Base-by-base conservation (phyloP, 2,888 invertebrate genomes). In the Priocnemis perturbator region DNA sequence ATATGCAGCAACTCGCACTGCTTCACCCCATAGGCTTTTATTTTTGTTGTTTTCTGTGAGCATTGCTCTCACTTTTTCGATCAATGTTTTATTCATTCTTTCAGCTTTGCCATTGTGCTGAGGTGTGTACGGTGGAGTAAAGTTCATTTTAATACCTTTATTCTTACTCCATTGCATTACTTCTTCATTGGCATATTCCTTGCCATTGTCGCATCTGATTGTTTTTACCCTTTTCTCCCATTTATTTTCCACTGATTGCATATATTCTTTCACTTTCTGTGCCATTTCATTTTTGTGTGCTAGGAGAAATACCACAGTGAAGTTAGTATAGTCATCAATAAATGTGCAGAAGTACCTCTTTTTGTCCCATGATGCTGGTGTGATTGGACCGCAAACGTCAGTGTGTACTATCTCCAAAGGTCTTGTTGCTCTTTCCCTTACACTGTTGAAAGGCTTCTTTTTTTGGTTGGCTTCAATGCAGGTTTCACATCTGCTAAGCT, bases 121-220 rank as follows among this genome's bases (percentile, higher is more conserved):
- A 11, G 64, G 47, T 0, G 63, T 19, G 15, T 67, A 60, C 9
- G 63, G 62, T 17, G 56, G 19, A 17, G 64, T 68, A 2, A 23
- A 60, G 4, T 64, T 45, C 9, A 69, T n/a, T 4, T 26, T 26
- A 4, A 26, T 7, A 26, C 26, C 26, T 26, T 26, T 7, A 26
- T 52, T 45, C 23, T 23, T 44, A 2, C 69, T 64, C 65, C 69
- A 69, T 3, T 21, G 7, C 7, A 30, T 11, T 9, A 62, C 9
- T 1, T 67, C 19, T 9, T 48, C 0, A 59, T 63, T 19, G n/a
- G n/a, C n/a, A n/a, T n/a, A n/a, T n/a, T n/a, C n/a, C n/a, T n/a
- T n/a, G n/a, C n/a, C n/a, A n/a, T 64, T 68, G 0, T 61, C 58
- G 1, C 57, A 76, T 71, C 58, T 75, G 67, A 59, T 63, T 74